Conservation (phyloP, 2,797 vertebrate genomes). For the Neopelma chrysocephalum region DNA sequence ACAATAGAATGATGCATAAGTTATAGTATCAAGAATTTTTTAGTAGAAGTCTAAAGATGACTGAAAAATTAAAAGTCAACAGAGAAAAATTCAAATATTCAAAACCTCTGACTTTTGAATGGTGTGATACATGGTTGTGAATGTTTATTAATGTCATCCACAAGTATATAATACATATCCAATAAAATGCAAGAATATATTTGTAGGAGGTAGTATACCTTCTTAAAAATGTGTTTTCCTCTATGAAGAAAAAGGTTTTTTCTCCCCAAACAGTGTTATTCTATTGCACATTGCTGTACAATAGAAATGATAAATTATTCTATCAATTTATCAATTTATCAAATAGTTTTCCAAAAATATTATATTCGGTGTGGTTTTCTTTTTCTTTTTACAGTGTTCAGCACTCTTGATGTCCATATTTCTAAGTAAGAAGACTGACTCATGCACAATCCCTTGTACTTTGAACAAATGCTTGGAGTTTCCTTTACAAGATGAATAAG, state of each 20-base stretch:
- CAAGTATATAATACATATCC: neutral
- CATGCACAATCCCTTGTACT: neutral
- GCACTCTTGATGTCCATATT: neutral
- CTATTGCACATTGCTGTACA: neutral
- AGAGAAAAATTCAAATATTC: neutral
- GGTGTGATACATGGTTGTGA: neutral
- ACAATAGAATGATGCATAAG: neutral
- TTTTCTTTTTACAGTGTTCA: neutral
- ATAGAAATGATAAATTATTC: neutral
- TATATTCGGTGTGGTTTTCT: neutral
- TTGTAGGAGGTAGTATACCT: neutral
- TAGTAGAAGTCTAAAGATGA: neutral
- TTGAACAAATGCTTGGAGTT: neutral
- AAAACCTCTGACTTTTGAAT: neutral
- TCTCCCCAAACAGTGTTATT: neutral
- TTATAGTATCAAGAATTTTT: neutral
- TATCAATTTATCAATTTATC: neutral
- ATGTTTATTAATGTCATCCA: neutral
- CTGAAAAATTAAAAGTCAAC: neutral
- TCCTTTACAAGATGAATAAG: rapidly evolving
- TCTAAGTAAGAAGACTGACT: neutral
- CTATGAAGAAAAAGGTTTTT: neutral
- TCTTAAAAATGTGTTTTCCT: neutral
- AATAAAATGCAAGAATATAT: neutral
- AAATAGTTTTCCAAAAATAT: neutral